phyloP scores from a whole-genome alignment of 2,888 invertebrate species.

The Drosophila rellima region DNA sequence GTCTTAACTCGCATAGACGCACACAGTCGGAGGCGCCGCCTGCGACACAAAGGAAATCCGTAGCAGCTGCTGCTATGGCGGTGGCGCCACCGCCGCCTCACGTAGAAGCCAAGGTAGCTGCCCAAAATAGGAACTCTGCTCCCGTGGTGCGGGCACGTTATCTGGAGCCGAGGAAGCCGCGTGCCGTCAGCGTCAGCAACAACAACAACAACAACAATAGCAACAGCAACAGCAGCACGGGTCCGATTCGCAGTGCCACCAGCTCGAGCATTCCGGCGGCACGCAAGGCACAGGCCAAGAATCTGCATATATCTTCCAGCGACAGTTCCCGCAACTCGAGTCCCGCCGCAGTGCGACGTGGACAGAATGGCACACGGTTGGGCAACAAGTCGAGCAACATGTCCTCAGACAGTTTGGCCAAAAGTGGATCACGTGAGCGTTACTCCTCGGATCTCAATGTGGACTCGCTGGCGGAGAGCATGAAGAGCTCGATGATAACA shows the following conservation, averaged over 20 bases:
- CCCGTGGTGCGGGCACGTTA: conserved; percentile 87
- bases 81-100: conserved; percentile 1
- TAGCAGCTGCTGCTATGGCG: conserved; percentile 3
- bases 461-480: conserved; percentile 85
- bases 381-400: conserved; percentile 84
- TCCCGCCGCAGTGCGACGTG: conserved; percentile 82
- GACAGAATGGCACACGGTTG: conserved; percentile 56
- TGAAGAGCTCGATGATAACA: conserved; percentile 85
- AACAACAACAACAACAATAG: conserved; percentile 5
- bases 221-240: conserved; percentile 34
- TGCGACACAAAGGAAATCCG: conserved; percentile 45
- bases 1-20: conserved; percentile 80
- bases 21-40: conserved; percentile 85
- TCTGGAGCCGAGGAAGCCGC: conserved; percentile 87
- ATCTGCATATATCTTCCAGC: conserved; percentile 85
- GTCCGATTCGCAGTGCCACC: conserved; percentile 83
- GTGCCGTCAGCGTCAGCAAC: conserved; percentile 35
- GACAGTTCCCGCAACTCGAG: conserved; percentile 85
- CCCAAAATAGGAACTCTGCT: conserved; percentile 7
- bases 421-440: conserved; percentile 67
- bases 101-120: conserved; percentile 6
- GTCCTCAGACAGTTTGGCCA: conserved; percentile 84
- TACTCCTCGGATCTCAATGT: conserved; percentile 80
- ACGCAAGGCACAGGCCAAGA: conserved; percentile 71
- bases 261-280: conserved; percentile 83